Evolutionary conservation across 2,797 vertebrate species (phyloP).

Genomic region (Platyrinchus mystaceus): DNA sequence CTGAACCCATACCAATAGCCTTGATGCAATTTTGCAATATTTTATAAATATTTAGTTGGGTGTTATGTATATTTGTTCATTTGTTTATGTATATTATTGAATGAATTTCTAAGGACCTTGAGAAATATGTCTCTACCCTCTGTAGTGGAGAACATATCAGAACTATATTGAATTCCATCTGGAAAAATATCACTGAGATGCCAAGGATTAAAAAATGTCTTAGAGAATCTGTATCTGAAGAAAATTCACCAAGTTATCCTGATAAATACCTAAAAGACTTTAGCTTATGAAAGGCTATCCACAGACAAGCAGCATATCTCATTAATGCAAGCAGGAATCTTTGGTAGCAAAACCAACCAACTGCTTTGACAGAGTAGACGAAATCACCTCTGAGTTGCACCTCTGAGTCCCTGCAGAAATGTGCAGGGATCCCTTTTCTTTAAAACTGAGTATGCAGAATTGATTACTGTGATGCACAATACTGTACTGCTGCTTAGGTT

Average conservation of each 20-base stretch:
- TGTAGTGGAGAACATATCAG: not conserved
- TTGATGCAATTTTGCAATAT: not conserved
- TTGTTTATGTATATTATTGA: not conserved
- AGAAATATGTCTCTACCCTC: not conserved
- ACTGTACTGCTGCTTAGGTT: not conserved
- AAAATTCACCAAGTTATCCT: not conserved
- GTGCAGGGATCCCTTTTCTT: not conserved
- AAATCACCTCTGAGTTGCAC: not conserved
- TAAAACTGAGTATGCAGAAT: not conserved
- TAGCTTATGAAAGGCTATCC: not conserved
- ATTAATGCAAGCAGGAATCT: not conserved
- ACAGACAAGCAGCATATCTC: not conserved
- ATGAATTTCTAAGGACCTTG: not conserved
- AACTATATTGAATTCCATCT: not conserved
- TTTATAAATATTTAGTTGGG: not conserved
- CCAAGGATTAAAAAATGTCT: not conserved
- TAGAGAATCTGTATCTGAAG: not conserved
- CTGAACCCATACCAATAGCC: not conserved
- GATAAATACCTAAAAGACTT: not conserved
- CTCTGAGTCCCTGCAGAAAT: not conserved
- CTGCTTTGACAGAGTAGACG: not conserved
- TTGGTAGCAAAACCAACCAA: not conserved
- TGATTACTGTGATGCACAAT: not conserved
- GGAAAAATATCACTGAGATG: not conserved
- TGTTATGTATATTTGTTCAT: not conserved